Base-by-base conservation (phyloP, 2,888 invertebrate genomes). In the Eueremaeus valkanovi region DNA sequence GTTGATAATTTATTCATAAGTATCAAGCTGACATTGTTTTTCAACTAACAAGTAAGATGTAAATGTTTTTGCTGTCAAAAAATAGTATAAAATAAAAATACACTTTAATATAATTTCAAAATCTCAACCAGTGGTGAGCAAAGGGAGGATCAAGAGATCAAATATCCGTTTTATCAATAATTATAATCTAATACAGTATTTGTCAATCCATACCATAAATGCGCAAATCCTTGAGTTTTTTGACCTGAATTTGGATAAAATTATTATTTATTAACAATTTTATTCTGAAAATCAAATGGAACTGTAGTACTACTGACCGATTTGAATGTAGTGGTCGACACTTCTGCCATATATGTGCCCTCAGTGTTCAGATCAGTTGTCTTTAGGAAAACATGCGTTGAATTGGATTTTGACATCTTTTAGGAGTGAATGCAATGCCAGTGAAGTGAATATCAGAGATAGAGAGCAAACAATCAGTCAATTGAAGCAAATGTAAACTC, bases 331-430 rank as follows among this genome's bases (percentile, higher is more conserved):
- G 68, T 36, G 24, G 68, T 68, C 21, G 68, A 36, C 68, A 68
- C 68, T 27, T 72, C 51, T 42, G 45, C 49, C 51, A 49, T 78
- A 75, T 78, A 79, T 27, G 78, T 77, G 24, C 79, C 79, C 76
- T 79, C 79, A 27, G 79, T 79, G 55, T 78, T 79, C 24, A 79
- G 68, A 72, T 79, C 79, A 16, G 78, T 79, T 66, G 76, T 78
- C 24, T 77, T 61, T 3, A 79, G 70, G 27, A 75, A 78, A 3
- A 79, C 78, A 45, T 79, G 79, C 11, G 79, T 79, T 21, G 77
- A 74, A 72, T 79, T 79, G 36, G 79, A 79, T 55, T 73, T 75
- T 24, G 36, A 24, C 24, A 42, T 40, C 11, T 73, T 61, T 33
- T 55, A 27, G 55, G 27, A 24, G n/a, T 13, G 1, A 55, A 24